Evolutionary conservation across 2,797 vertebrate species (phyloP).

Genomic region (Accipiter superciliosus): DNA sequence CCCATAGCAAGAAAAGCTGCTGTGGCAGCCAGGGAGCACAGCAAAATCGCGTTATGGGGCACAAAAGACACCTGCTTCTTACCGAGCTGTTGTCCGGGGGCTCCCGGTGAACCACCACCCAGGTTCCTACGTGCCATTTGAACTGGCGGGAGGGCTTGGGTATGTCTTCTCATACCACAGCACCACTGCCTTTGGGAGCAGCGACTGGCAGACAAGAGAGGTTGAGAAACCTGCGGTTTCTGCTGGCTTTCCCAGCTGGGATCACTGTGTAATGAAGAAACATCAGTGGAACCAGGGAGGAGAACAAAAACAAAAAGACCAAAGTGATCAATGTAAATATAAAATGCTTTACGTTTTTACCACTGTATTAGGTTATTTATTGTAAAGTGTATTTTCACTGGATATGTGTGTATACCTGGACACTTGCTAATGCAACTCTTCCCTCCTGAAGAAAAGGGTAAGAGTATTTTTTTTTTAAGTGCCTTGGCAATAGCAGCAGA

Average conservation of each 20-base stretch:
- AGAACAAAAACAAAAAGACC: background rate
- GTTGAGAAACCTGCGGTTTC: background rate
- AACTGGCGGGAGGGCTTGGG: background rate
- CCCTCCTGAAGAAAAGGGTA: background rate
- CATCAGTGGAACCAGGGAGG: background rate
- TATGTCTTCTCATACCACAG: background rate
- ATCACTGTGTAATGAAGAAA: background rate
- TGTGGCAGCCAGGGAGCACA: background rate
- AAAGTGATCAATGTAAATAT: background rate
- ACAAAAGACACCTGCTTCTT: background rate
- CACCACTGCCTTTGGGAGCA: background rate
- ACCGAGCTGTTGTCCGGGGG: background rate
- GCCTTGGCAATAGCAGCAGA: background rate
- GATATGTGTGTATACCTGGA: background rate
- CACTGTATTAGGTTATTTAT: background rate
- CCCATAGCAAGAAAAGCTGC: background rate
- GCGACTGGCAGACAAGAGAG: background rate
- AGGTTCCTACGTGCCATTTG: rapidly evolving
- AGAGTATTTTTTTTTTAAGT: background rate
- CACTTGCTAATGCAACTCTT: background rate
- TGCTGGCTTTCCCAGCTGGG: background rate
- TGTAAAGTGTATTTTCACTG: background rate
- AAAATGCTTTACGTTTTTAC: background rate
- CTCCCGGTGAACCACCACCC: background rate
- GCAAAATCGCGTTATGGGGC: background rate